A percentile compares a stretch with the other conserved stretches of the same genome.
Evolutionary conservation across 2,797 vertebrate genomes (phyloP).

Genomic region (Adelosebastes latens): DNA sequence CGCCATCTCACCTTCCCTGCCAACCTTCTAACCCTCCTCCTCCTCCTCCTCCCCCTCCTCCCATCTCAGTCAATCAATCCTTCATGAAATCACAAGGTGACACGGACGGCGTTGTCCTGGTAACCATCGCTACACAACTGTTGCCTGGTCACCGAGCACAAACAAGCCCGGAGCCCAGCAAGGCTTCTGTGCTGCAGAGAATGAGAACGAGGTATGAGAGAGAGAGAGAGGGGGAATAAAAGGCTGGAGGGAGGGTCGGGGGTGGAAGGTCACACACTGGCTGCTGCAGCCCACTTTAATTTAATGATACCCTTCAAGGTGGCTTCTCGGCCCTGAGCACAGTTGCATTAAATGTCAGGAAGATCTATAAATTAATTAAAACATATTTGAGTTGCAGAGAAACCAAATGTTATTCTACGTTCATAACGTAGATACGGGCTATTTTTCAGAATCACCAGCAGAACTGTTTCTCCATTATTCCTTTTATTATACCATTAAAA

Average conservation of each 20-base stretch:
- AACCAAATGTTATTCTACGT: conserved; percentile 34
- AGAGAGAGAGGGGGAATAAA: conserved; percentile 40
- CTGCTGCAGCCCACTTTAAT: conserved; percentile 53
- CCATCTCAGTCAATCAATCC: conserved; percentile 77
- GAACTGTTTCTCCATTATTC: conserved; percentile 17
- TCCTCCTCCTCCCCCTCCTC: neutral
- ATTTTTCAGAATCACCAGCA: conserved; percentile 20
- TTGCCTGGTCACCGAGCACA: conserved; percentile 73
- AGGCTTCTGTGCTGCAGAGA: conserved; percentile 45
- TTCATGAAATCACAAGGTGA: conserved; percentile 77
- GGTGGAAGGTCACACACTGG: conserved; percentile 64
- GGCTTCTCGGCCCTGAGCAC: conserved; percentile 30
- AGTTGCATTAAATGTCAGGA: conserved; percentile 19
- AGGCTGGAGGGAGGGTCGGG: conserved; percentile 37
- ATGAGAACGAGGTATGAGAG: conserved; percentile 39
- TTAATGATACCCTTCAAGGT: conserved; percentile 60
- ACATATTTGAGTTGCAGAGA: conserved; percentile 14
- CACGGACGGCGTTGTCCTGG: conserved; percentile 68
- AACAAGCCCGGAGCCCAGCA: conserved; percentile 57
- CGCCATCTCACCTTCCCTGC: conserved; percentile 42
- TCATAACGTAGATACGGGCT: neutral
- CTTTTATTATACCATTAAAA: conserved; percentile 52
- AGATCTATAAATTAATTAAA: conserved; percentile 41
- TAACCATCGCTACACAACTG: conserved; percentile 77
- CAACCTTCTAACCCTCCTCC: neutral